phyloP scores from a whole-genome alignment of 2,797 vertebrate genomes.

The Rhinichthys osculus region DNA sequence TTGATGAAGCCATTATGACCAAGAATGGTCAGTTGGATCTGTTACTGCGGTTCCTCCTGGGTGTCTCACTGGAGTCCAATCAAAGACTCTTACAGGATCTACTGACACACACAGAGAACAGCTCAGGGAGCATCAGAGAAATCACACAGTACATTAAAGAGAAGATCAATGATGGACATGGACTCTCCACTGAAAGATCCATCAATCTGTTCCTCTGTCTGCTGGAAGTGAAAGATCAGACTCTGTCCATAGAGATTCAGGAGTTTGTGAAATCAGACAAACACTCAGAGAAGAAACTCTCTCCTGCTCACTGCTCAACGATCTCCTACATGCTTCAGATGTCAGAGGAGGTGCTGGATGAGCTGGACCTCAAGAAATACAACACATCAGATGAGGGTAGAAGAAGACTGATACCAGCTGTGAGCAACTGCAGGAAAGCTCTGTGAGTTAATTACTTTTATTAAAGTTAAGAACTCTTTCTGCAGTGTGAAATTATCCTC shows the following conservation, averaged over 20 bases:
- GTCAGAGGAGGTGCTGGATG: not conserved
- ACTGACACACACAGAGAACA: not conserved
- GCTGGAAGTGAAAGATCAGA: too few species aligned
- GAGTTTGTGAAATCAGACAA: not conserved
- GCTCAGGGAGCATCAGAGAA: not conserved
- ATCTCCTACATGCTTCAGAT: not conserved
- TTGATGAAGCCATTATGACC: not conserved
- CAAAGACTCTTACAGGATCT: not conserved
- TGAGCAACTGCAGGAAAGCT: not conserved
- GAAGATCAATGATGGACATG: too few species aligned
- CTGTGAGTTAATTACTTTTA: not conserved
- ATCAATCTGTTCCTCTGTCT: too few species aligned
- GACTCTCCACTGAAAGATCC: too few species aligned
- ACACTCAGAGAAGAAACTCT: too few species aligned
- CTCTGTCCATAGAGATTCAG: not conserved
- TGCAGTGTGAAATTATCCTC: not conserved
- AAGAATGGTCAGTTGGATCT: not conserved
- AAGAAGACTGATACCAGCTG: slow-evolving; percentile 6
- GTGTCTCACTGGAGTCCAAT: not conserved
- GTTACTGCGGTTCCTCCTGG: not conserved
- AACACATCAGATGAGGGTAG: not conserved
- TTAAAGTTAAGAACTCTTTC: too few species aligned
- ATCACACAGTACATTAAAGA: too few species aligned
- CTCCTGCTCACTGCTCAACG: not conserved
- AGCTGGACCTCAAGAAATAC: not conserved